Conservation (phyloP, 2,888 invertebrate species). For the Cosmia pyralina region DNA sequence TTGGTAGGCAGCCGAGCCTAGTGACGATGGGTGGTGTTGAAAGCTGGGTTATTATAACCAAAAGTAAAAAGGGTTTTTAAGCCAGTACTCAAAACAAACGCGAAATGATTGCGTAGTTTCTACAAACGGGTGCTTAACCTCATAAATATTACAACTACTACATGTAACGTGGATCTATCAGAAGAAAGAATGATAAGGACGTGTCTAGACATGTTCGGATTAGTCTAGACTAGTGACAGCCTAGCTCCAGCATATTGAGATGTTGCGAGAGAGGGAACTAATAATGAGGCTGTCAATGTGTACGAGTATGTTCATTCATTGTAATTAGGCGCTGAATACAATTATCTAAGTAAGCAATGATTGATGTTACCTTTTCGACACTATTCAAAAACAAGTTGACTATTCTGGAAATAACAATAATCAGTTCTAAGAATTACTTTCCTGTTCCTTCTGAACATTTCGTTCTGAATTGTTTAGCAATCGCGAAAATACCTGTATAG, state of each 20-base stretch:
- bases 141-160: background rate
- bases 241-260: background rate
- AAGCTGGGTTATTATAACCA: background rate
- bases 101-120: background rate
- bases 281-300: background rate
- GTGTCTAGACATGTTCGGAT: constrained; percentile 42
- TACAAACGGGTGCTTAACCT: constrained; percentile 8
- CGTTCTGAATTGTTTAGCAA: background rate
- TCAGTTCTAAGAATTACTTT: background rate
- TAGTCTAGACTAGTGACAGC: constrained; percentile 8
- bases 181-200: constrained; percentile 7
- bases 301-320: background rate
- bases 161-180: background rate
- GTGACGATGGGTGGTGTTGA: background rate
- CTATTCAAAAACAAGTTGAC: background rate
- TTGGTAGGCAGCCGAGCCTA: background rate
- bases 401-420: background rate
- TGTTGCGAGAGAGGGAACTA: background rate
- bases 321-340: background rate
- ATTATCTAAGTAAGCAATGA: background rate
- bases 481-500: no score
- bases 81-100: background rate
- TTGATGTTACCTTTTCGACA: no score
- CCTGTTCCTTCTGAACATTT: no score
- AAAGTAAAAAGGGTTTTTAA: background rate